A percentile compares a stretch with the other conserved stretches of the same genome.
Conservation (phyloP, 1,140 invertebrate species). For the Danaus melanippus region DNA sequence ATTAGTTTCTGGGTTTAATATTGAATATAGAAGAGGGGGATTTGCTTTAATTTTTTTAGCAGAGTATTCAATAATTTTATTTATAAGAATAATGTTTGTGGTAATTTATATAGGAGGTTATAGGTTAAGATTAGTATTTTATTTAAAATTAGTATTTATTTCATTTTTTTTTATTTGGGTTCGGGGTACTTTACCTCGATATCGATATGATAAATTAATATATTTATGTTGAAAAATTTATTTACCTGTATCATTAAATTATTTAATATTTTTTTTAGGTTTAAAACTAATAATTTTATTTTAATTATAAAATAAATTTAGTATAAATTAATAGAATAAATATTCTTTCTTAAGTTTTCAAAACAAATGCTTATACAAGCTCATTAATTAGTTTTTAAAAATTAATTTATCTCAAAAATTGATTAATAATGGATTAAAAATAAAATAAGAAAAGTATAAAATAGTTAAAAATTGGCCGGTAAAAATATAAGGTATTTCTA, state of each 20-base stretch:
- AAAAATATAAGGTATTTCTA: constrained; percentile 76
- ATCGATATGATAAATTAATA: constrained; percentile 77
- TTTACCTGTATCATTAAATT: constrained; percentile 72
- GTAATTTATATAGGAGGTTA: constrained; percentile 70
- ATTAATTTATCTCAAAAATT: constrained; percentile 71
- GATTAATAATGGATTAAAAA: constrained; percentile 63
- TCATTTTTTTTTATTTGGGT: constrained; percentile 74
- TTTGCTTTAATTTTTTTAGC: constrained; percentile 83
- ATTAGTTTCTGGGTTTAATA: constrained; percentile 81
- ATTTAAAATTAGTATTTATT: constrained; percentile 68
- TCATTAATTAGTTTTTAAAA: constrained; percentile 70
- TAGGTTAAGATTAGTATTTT: constrained; percentile 63
- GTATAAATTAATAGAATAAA: constrained; percentile 73
- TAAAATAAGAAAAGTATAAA: constrained; percentile 73
- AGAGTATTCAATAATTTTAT: constrained; percentile 80
- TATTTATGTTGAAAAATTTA: constrained; percentile 72
- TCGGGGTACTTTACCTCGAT: constrained; percentile 72
- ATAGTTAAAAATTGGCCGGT: constrained; percentile 74
- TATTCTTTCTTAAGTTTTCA: constrained; percentile 77
- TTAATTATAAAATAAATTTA: constrained; percentile 46
- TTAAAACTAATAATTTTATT: constrained; percentile 35
- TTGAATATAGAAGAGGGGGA: constrained; percentile 77
- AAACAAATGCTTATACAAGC: constrained; percentile 76
- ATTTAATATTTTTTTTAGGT: constrained; percentile 64
- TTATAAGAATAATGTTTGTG: constrained; percentile 74